phyloP scores from a whole-genome alignment of 2,797 vertebrate genomes.

The Todus mexicanus region DNA sequence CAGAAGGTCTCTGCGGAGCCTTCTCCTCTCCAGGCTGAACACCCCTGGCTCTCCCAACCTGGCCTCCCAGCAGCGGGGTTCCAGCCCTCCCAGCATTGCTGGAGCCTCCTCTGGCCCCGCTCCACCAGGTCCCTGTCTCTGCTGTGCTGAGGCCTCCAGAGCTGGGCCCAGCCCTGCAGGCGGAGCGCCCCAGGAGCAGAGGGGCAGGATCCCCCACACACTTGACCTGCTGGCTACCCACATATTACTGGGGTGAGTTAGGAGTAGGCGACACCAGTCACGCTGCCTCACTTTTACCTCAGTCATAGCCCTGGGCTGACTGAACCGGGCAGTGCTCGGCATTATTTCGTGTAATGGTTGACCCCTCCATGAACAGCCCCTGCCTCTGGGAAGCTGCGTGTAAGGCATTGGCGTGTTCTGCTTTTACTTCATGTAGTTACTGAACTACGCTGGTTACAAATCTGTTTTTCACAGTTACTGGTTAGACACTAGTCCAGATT shows the following conservation, averaged over 20 bases:
- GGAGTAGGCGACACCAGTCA: too few relatives aligned
- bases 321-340: too few relatives aligned
- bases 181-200: too few relatives aligned
- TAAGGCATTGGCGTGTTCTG: fast-evolving
- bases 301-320: fast-evolving
- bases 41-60: not conserved
- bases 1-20: not conserved
- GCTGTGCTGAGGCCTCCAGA: not conserved
- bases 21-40: not conserved
- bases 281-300: not conserved
- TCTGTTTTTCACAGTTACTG: not conserved
- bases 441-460: not conserved
- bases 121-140: not conserved
- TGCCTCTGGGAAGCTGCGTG: fast-evolving
- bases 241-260: fast-evolving
- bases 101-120: not conserved
- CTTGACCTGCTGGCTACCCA: not conserved
- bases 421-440: not conserved
- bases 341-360: fast-evolving
- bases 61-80: not conserved
- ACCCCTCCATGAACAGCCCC: too few relatives aligned
- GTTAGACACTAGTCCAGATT: not conserved
- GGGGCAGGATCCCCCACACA: too few relatives aligned
- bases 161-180: not conserved
- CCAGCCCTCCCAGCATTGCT: not conserved